Base-by-base conservation (phyloP, 2,113 vertebrate species). In the Pachyramphus minor region DNA sequence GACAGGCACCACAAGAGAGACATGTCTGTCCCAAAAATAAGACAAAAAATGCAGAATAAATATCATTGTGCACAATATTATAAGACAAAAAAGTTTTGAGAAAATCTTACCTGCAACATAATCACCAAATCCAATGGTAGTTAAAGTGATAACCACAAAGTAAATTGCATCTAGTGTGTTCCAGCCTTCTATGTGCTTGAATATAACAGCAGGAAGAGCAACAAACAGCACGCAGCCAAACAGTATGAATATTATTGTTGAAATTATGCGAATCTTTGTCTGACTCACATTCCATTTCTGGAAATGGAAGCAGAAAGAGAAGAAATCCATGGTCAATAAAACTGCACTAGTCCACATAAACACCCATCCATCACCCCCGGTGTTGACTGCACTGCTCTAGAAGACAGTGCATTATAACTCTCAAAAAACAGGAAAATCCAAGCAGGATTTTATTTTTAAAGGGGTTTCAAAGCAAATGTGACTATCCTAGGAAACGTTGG, bases 211-310 rank as follows among this genome's bases (percentile, higher is more conserved):
- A 3, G 99, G 99, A 93, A 99, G 98, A 47, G 99, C 98, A 93
- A 99, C 99, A 50, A 99, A 99, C 89, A 99, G 98, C 74, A 99
- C 98, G 56, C 99, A 99, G 79, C 99, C 99, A 30, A 99, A 99
- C 14, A 99, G 98, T 90, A 99, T 99, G 97, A 99, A 99, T 97
- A 99, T 98, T 97, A 99, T 98, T 27, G 99, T 99, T 84, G 99
- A 99, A 98, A 99, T 98, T 91, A 99, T 99, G 7, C 99, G 99
- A 86, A 99, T 99, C 98, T 99, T 99, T 60, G 99, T 99, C 97
- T 99, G 99, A 98, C 99, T 99, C 84, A 99, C 99, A 64, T 99
- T 99, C 99, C 99, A 99, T 95, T 99, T 99, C 99, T 99, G 69
- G 59, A 94, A 89, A 95, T 66, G 42, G 79, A 91, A 91, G 30